phyloP scores from a whole-genome alignment of 2,113 vertebrate genomes.

The Collichthys lucidus region DNA sequence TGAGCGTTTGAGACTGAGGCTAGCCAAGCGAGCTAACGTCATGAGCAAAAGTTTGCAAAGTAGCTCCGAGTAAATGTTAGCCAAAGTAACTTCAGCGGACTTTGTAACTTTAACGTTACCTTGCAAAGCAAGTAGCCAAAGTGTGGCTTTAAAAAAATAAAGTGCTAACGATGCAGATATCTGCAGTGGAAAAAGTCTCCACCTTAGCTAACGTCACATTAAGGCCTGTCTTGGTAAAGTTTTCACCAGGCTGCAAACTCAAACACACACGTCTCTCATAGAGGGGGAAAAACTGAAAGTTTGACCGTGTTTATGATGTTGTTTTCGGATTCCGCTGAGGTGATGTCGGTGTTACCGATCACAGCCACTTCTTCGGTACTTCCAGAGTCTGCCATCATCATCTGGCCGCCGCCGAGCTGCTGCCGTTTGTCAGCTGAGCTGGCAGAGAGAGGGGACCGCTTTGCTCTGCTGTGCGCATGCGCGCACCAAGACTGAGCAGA shows the following conservation, averaged over 20 bases:
- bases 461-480: slow-evolving; percentile 58
- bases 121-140: rapidly evolving
- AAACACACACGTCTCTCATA: rapidly evolving
- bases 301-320: slow-evolving; percentile 80
- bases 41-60: slow-evolving; percentile 41
- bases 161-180: not conserved
- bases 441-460: not conserved
- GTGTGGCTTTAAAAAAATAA: not conserved
- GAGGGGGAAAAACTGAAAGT: not conserved
- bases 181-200: slow-evolving; percentile 12
- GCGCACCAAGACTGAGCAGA: not conserved
- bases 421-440: slow-evolving; percentile 74
- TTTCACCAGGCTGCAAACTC: not conserved
- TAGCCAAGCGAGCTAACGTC: slow-evolving; percentile 60
- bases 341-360: slow-evolving; percentile 79
- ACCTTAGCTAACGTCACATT: slow-evolving; percentile 7
- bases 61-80: not conserved
- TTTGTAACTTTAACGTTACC: not conserved
- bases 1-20: not conserved
- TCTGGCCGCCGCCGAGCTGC: slow-evolving; percentile 1
- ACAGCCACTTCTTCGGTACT: slow-evolving; percentile 75
- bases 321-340: slow-evolving; percentile 76
- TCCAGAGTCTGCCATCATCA: slow-evolving; percentile 76
- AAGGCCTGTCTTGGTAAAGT: slow-evolving; percentile 33
- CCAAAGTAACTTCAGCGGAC: not conserved